A percentile compares a stretch with the other conserved stretches of the same genome.
phyloP scores from a whole-genome alignment of 2,797 vertebrate genomes.

The Dendrocincla tyrannina region DNA sequence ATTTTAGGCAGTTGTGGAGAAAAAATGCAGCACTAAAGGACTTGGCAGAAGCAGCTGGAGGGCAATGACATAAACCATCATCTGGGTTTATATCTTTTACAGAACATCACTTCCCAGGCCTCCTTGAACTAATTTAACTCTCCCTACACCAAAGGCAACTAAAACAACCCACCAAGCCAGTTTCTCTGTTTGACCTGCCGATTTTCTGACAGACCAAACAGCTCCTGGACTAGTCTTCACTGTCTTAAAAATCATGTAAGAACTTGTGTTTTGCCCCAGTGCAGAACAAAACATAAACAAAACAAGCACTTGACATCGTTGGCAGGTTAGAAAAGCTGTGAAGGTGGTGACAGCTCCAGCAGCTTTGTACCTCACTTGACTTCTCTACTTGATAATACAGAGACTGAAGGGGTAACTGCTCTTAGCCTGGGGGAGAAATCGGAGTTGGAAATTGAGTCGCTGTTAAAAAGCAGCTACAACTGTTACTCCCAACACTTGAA shows the following conservation, averaged over 20 bases:
- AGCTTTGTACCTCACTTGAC: neutral
- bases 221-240: neutral
- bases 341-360: neutral
- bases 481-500: neutral
- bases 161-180: neutral
- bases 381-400: neutral
- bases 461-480: neutral
- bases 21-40: neutral
- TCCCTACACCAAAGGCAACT: neutral
- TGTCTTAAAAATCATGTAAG: neutral
- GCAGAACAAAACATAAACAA: neutral
- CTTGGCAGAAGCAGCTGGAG: neutral
- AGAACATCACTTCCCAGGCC: neutral
- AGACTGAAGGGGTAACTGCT: neutral
- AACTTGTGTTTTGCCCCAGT: neutral
- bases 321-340: neutral
- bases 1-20: neutral
- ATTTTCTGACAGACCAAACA: neutral
- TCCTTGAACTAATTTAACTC: neutral
- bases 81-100: neutral
- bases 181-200: neutral
- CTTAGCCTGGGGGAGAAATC: neutral
- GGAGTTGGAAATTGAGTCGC: neutral
- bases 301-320: fast-evolving
- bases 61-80: neutral